Evolutionary conservation across 1,140 invertebrate species (phyloP), one percentile per base, ranked within the genome.

Genomic region (Leptinotarsa undecemlineata): DNA sequence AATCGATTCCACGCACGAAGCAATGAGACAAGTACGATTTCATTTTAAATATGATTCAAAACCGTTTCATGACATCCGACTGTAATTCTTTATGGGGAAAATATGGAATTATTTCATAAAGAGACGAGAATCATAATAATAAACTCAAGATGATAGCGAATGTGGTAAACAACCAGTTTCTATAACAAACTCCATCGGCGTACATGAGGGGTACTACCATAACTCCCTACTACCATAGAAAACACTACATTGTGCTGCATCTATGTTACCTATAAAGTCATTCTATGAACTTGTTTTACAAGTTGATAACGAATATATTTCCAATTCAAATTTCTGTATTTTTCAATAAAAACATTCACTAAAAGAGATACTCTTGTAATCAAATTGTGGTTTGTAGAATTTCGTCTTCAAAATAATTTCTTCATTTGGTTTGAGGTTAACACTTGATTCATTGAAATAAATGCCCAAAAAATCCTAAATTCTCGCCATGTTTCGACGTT

Each of bases 11-110:
- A n/a, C 15, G 15, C 51, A 57, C 51, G 6, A 57, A 19, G 15
- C 17, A 57, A n/a, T 57, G 51, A 57, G 51, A 57, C 51, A 57
- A 57, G 51, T 57, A 57, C 51, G 51, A 57, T 57, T 57, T 57
- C 51, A 3, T 57, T 57, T 57, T n/a, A 17, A 17, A 57, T 17
- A 19, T 57, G 14, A 57, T 17, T 57, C 51, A n/a, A 57, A 3
- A 57, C n/a, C 51, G n/a, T 17, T 57, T 57, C 51, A 17, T 57
- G 51, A 57, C 51, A n/a, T n/a, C 14, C 6, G 4, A 57, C 6
- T 57, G 51, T 57, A 57, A 57, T 57, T 57, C 6, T 17, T 8
- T 57, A 19, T 5, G 51, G 51, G 51, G 51, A 57, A 57, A 57
- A 15, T 19, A n/a, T 57, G 51, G 6, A 57, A 57, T 57, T 19